A percentile compares a stretch with the other conserved stretches of the same genome.
phyloP scores from a whole-genome alignment of 2,797 vertebrate species.

The Pagetopsis macropterus region DNA sequence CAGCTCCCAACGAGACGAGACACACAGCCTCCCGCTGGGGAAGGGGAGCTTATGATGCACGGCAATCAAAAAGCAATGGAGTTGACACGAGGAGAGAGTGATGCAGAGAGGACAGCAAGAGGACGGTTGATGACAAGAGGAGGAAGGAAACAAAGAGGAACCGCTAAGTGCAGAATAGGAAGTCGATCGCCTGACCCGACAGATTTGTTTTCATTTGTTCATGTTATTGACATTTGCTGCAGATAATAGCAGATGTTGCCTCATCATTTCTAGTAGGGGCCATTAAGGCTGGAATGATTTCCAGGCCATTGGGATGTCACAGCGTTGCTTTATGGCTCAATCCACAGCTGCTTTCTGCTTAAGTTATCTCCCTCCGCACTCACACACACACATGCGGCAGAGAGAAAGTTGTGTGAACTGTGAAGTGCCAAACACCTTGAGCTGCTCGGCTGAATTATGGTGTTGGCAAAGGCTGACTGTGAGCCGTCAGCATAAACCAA shows the following conservation, averaged over 20 bases:
- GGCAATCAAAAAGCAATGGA: constrained; percentile 31
- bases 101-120: constrained; percentile 16
- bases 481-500: constrained; percentile 35
- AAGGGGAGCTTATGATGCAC: constrained; percentile 21
- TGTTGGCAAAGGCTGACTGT: constrained; percentile 39
- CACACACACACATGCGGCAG: constrained; percentile 2
- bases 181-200: constrained; percentile 20
- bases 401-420: constrained; percentile 15
- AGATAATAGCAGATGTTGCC: constrained; percentile 55
- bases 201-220: constrained; percentile 36
- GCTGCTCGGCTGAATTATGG: constrained; percentile 39
- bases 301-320: constrained; percentile 45
- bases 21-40: background rate
- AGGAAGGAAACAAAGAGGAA: background rate
- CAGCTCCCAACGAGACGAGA: constrained; percentile 14
- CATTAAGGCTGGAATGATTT: constrained; percentile 63
- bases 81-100: constrained; percentile 10
- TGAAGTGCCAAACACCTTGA: constrained; percentile 37
- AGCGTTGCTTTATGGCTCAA: constrained; percentile 54
- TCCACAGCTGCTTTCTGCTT: constrained; percentile 36
- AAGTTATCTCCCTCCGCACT: constrained; percentile 34
- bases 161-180: constrained; percentile 10
- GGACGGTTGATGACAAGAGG: constrained; percentile 5
- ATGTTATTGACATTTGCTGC: constrained; percentile 15
- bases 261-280: constrained; percentile 46